Evolutionary conservation across 2,888 invertebrate species (phyloP), one percentile per base, ranked within the genome.

Genomic region (Tetropium fuscum): DNA sequence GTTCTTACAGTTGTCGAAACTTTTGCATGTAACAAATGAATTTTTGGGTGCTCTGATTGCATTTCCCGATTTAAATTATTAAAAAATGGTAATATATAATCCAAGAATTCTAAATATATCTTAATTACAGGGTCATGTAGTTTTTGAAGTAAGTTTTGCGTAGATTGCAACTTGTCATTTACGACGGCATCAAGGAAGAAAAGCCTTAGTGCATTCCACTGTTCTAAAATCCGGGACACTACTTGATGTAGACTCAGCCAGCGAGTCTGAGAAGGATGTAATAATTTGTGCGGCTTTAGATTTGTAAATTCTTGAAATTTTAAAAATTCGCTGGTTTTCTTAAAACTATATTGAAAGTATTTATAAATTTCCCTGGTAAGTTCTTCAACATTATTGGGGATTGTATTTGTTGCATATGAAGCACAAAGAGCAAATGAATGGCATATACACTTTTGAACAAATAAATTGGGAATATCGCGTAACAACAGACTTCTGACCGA

Each of bases 171-270:
- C 10, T 10, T 30, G 30, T 30, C 30, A 11, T n/a, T 30, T 11
- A 11, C 11, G 2, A 11, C n/a, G 2, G 2, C 30, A 30, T 10
- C 32, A 27, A 27, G 19, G 16, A 49, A 58, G 48, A 59, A 55
- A 19, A 58, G 43, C 19, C 32, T 53, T 38, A 45, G 19, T 10
- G 58, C 58, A 43, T 8, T 19, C 58, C 45, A 53, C 7, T 58
- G 44, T 34, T 58, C 53, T 18, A 53, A 38, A 38, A 58, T 38
- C 16, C 45, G 44, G 22, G 56, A 40, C 30, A 63, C 48, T 32
- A 53, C 56, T 8, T 20, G 30, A 30, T 66, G 63, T 36, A 58
- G 18, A 15, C 53, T 57, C 13, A 66, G 45, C 68, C 65, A 68
- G 4, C 68, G 34, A n/a, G 68, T 68, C 45, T 55, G 53, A 53